Conservation (phyloP, 30 jellyfish, hydroid and myxozoan genomes). For the Hydra vulgaris region DNA sequence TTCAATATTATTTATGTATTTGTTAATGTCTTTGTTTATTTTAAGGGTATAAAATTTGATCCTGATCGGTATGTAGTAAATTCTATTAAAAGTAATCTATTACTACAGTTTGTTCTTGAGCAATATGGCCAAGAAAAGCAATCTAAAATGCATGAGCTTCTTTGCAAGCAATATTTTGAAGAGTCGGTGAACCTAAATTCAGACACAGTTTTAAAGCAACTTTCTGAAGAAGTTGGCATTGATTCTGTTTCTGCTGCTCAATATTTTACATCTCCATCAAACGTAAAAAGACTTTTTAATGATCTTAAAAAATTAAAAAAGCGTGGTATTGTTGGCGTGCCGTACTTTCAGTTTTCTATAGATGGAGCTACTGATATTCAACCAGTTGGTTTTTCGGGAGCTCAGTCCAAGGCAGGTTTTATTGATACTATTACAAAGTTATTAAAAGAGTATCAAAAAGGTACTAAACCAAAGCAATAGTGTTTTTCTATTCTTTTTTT, state of each 20-base stretch:
- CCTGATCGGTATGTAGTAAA: conserved; percentile 55
- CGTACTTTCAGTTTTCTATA: conserved; percentile 49
- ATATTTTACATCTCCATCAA: conserved; percentile 16
- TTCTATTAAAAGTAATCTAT: conserved; percentile 52
- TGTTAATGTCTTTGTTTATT: not conserved
- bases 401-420: conserved; percentile 49
- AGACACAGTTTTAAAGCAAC: conserved; percentile 32
- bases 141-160: conserved; percentile 41
- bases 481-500: no score
- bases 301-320: conserved; percentile 31
- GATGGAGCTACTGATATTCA: conserved; percentile 43
- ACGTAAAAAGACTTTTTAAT: conserved; percentile 19
- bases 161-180: conserved; percentile 58
- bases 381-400: conserved; percentile 75
- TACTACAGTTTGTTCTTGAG: conserved; percentile 48
- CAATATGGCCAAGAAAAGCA: conserved; percentile 26
- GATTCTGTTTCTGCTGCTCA: conserved; percentile 28
- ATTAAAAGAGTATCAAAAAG: conserved; percentile 25
- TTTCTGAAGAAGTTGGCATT: conserved; percentile 40
- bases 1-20: not conserved
- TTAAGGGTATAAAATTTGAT: conserved; percentile 61
- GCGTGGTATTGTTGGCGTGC: conserved; percentile 73
- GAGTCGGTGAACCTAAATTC: conserved; percentile 48
- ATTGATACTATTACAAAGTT: conserved; percentile 32
- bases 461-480: conserved; percentile 14